phyloP scores from a whole-genome alignment of 2,888 invertebrate species.

The Furcula furcula region DNA sequence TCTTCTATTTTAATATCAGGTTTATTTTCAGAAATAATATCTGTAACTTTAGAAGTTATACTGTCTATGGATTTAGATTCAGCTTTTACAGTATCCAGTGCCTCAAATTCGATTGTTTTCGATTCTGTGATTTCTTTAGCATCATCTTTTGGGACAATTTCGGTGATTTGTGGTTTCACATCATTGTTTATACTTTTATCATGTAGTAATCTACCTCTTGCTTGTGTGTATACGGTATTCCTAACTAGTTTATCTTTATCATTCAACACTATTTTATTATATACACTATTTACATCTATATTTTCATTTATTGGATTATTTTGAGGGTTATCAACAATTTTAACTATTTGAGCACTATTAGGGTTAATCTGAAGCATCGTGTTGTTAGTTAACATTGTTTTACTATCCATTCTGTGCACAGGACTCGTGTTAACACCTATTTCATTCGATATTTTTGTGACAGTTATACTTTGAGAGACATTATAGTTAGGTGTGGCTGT shows the following conservation, averaged over 20 bases:
- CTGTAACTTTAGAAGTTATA: slow-evolving; percentile 6
- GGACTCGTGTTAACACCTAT: slow-evolving; percentile 43
- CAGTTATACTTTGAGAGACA: slow-evolving; percentile 23
- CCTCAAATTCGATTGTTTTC: slow-evolving; percentile 11
- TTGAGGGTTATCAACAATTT: slow-evolving; percentile 11
- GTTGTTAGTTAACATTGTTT: slow-evolving; percentile 18
- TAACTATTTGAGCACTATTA: slow-evolving; percentile 11
- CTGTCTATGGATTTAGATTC: slow-evolving; percentile 8
- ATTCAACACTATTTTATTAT: slow-evolving; percentile 9
- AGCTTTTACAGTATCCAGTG: slow-evolving; percentile 9
- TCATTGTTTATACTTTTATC: slow-evolving; percentile 42
- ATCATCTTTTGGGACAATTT: slow-evolving; percentile 1
- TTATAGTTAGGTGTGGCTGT: slow-evolving; percentile 20
- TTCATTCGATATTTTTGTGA: slow-evolving; percentile 35
- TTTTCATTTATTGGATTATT: slow-evolving; percentile 10
- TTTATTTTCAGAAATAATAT: slow-evolving; percentile 1
- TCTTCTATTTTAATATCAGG: slow-evolving; percentile 7
- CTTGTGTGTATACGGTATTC: slow-evolving; percentile 70
- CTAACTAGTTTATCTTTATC: slow-evolving; percentile 61
- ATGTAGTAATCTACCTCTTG: slow-evolving; percentile 56
- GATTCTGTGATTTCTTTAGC: slow-evolving; percentile 2
- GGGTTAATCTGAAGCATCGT: slow-evolving; percentile 18
- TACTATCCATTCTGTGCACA: slow-evolving; percentile 30
- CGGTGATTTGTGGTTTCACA: slow-evolving; percentile 9
- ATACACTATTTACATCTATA: slow-evolving; percentile 8